Evolutionary conservation across 2,888 invertebrate species (phyloP).

Genomic region (Hymenopus coronatus): DNA sequence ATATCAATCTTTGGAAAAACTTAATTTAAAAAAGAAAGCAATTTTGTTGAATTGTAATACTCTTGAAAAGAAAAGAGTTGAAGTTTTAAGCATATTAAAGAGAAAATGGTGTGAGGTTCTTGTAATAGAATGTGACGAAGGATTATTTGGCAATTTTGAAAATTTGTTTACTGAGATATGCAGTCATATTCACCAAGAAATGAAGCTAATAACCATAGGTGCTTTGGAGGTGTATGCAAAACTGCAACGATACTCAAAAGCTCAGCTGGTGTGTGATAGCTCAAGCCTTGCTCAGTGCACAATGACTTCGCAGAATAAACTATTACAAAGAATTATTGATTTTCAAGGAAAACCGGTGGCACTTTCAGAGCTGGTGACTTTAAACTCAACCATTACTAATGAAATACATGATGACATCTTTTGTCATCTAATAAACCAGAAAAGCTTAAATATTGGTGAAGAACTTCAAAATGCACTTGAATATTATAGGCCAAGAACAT

Average conservation of each 20-base stretch:
- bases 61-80: neutral
- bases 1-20: neutral
- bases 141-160: neutral
- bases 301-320: neutral
- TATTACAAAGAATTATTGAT: neutral
- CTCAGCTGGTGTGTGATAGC: neutral
- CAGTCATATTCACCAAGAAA: neutral
- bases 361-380: neutral
- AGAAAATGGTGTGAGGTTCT: neutral
- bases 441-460: neutral
- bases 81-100: neutral
- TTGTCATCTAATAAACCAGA: neutral
- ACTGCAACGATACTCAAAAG: neutral
- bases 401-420: neutral
- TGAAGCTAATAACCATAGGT: neutral
- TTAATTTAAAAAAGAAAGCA: neutral
- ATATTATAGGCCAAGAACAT: neutral
- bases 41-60: neutral
- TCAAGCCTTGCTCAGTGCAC: neutral
- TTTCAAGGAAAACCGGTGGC: neutral
- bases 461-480: neutral
- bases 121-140: neutral
- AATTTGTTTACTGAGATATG: neutral
- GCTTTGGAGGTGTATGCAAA: neutral
- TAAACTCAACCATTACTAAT: neutral